Conservation (phyloP, 2,797 vertebrate genomes). For the Xenopus petersii region DNA sequence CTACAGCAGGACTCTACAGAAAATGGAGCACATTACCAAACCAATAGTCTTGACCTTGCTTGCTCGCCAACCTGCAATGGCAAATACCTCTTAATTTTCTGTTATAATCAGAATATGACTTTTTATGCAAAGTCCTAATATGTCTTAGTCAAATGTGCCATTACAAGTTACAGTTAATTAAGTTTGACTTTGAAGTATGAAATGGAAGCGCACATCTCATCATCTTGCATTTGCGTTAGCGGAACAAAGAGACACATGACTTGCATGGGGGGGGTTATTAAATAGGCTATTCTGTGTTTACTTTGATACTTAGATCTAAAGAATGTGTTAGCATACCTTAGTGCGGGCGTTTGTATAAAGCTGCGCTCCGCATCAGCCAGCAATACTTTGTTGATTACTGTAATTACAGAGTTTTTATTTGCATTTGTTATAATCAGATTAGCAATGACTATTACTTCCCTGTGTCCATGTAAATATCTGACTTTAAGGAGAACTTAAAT, state of each 20-base stretch:
- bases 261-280: neutral
- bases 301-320: conserved; percentile 6
- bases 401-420: neutral
- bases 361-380: neutral
- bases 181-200: neutral
- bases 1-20: too few relatives aligned
- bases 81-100: too few relatives aligned
- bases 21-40: too few relatives aligned
- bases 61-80: too few relatives aligned
- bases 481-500: too few relatives aligned
- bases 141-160: neutral
- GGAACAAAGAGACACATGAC: neutral
- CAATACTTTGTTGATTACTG: neutral
- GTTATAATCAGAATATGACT: neutral
- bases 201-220: neutral
- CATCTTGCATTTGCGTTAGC: neutral
- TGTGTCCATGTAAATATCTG: too few relatives aligned
- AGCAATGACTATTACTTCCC: too few relatives aligned
- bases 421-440: neutral
- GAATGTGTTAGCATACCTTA: conserved; percentile 1
- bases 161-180: neutral
- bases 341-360: neutral
- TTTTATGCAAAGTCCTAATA: neutral
- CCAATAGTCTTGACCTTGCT: too few relatives aligned
- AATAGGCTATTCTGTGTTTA: neutral